Conservation (phyloP, 2,888 invertebrate genomes). For the Ophraella communa region DNA sequence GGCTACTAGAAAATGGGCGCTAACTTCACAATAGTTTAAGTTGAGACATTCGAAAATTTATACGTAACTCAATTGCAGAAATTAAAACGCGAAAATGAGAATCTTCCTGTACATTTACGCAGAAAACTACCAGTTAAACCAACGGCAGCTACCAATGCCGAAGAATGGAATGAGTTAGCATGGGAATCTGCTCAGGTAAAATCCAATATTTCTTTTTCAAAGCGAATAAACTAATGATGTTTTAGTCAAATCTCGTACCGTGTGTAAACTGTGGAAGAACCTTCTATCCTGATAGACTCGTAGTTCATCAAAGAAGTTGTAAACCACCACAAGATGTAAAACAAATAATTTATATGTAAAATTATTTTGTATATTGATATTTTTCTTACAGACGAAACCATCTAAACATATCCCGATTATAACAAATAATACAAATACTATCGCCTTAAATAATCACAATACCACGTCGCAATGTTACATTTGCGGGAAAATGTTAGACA, state of each 20-base stretch:
- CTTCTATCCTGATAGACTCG: slow-evolving; percentile 71
- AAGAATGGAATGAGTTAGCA: slow-evolving; percentile 63
- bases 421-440: not conserved
- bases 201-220: no score
- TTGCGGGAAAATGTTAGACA: slow-evolving; percentile 71
- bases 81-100: slow-evolving; percentile 69
- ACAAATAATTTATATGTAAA: not conserved
- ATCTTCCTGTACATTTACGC: slow-evolving; percentile 62
- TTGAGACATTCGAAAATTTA: no score
- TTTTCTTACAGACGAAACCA: not conserved
- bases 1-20: no score
- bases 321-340: slow-evolving; percentile 47
- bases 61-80: slow-evolving; percentile 64
- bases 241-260: slow-evolving; percentile 64
- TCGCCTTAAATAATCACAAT: not conserved
- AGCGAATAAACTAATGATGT: not conserved
- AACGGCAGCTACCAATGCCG: slow-evolving; percentile 54
- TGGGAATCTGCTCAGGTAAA: slow-evolving; percentile 65
- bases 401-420: not conserved
- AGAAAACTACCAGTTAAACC: slow-evolving; percentile 65
- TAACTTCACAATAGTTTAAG: no score
- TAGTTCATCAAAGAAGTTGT: slow-evolving; percentile 66
- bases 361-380: not conserved
- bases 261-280: slow-evolving; percentile 73
- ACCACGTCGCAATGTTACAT: slow-evolving; percentile 65